These are phyloP conservation scores for Pachyuromys duprasi DNA, from an alignment of 2,797 vertebrate genomes.

Conservation along the genomic window DNA sequence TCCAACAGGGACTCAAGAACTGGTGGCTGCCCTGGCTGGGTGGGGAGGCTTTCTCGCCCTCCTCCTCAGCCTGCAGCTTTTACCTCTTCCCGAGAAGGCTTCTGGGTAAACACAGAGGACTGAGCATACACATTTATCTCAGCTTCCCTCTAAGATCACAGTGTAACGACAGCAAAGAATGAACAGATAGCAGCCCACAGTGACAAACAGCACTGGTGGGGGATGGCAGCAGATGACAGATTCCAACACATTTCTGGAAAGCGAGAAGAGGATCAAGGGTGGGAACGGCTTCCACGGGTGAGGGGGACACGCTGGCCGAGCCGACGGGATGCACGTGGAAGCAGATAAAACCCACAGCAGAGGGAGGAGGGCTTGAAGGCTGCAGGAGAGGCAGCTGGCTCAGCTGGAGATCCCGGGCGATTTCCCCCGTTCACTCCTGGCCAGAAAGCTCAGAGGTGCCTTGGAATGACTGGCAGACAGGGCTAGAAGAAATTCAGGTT, in stretches of 20 bases:
- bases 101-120: not conserved
- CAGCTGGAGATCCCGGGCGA: not conserved
- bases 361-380: not conserved
- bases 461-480: not conserved
- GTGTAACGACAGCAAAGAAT: not conserved
- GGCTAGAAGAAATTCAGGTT: not conserved
- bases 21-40: not conserved
- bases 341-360: not conserved
- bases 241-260: not conserved
- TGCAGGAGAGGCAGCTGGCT: not conserved
- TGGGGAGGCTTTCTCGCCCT: not conserved
- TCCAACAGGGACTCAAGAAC: not conserved
- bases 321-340: rapidly evolving
- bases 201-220: not conserved
- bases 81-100: not conserved
- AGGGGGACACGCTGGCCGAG: not conserved
- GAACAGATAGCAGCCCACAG: not conserved
- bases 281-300: not conserved
- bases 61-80: not conserved
- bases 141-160: conserved; percentile 1
- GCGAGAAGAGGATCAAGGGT: not conserved
- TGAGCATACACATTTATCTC: not conserved
- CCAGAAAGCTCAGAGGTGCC: not conserved
- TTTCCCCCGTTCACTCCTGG: not conserved
- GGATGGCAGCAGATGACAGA: conserved; percentile 8